Percentiles rank a stretch among this genome's conserved stretches.
phyloP scores from a whole-genome alignment of 1,140 invertebrate genomes.

The Pygmarrhopalites habei region DNA sequence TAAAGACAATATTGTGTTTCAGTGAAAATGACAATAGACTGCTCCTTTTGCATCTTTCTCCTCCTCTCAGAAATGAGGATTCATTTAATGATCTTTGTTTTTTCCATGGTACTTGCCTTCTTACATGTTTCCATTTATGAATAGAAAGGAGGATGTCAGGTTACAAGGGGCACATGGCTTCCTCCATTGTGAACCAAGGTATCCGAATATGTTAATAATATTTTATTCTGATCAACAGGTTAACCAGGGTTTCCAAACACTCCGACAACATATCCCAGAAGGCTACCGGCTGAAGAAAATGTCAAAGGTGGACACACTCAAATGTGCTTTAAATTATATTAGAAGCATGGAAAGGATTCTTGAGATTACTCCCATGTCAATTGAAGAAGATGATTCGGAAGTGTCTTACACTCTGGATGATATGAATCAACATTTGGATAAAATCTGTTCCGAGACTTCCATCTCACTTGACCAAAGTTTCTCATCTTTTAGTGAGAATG shows the following conservation, averaged over 20 bases:
- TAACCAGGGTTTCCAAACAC: constrained; percentile 77
- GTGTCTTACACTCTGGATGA: background rate
- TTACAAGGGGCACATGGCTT: too few species aligned
- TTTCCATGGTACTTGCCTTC: too few species aligned
- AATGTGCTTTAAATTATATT: constrained; percentile 90
- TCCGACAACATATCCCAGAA: constrained; percentile 74
- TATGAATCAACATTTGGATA: constrained; percentile 4
- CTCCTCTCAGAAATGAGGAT: too few species aligned
- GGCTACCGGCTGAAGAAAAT: constrained; percentile 73
- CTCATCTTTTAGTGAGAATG: constrained; percentile 10
- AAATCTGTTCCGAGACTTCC: background rate
- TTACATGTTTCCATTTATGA: too few species aligned
- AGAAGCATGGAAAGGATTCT: constrained; percentile 63
- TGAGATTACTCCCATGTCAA: background rate
- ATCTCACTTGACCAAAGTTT: constrained; percentile 6
- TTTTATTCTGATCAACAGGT: too few species aligned
- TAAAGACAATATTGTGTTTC: too few species aligned
- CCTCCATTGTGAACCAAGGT: too few species aligned
- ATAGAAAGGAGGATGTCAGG: too few species aligned
- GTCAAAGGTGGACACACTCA: constrained; percentile 88
- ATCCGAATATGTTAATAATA: too few species aligned
- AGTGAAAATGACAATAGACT: too few species aligned
- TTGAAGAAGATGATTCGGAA: background rate
- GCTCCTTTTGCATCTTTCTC: too few species aligned
- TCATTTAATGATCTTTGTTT: too few species aligned